Evolutionary conservation across 2,888 invertebrate genomes (phyloP).

Genomic region (Drosophila conformis): DNA sequence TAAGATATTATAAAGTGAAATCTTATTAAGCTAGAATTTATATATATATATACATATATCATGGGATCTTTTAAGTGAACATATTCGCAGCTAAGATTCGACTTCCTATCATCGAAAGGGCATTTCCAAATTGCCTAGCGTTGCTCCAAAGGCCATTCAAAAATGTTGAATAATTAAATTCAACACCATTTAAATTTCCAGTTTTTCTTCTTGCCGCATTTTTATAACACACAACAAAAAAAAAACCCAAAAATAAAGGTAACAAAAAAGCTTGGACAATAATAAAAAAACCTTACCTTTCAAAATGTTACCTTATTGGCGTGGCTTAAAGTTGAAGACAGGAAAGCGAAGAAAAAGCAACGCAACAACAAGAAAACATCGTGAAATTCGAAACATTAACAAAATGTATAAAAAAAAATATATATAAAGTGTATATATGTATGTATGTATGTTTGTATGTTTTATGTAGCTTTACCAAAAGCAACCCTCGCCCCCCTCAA

Average conservation of each 20-base stretch:
- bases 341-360: slow-evolving; percentile 42
- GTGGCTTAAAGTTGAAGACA: slow-evolving; percentile 41
- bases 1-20: not conserved
- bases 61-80: not conserved
- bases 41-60: not conserved
- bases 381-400: slow-evolving; percentile 59
- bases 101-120: slow-evolving; percentile 10
- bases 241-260: slow-evolving; percentile 9
- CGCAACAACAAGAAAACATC: slow-evolving; percentile 51
- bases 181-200: slow-evolving; percentile 50
- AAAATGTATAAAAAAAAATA: slow-evolving; percentile 22
- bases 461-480: not conserved
- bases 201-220: slow-evolving; percentile 51
- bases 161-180: slow-evolving; percentile 34
- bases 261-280: not conserved
- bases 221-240: slow-evolving; percentile 24
- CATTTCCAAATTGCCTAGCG: slow-evolving; percentile 25
- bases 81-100: not conserved
- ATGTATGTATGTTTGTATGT: not conserved
- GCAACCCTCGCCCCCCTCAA: not conserved
- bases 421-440: not conserved
- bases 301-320: slow-evolving; percentile 44
- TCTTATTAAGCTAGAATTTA: not conserved
- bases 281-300: slow-evolving; percentile 47
- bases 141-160: slow-evolving; percentile 4